Base-by-base conservation (phyloP, 1,140 invertebrate genomes). In the Zaprionus gabonicus region DNA sequence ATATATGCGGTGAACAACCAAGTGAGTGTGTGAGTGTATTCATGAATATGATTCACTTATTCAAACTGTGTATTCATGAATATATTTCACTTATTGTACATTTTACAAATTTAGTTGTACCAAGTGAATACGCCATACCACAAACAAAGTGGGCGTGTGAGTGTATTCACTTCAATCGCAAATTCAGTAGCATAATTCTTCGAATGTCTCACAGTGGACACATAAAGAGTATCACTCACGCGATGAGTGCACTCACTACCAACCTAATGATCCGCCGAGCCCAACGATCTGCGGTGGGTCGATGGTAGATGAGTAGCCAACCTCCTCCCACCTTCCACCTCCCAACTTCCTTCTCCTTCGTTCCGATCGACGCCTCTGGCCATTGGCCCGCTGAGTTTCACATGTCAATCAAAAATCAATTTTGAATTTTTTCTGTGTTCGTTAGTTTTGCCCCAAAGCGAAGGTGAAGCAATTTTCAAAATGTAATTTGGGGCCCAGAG, bases 361-460 rank as follows among this genome's bases (percentile, higher is more conserved):
- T 13, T 25, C 41, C 65, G 13, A 53, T 74, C 58, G 49, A 38
- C 41, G 51, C 84, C 78, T 62, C 20, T 62, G 83, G 81, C 78
- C 75, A 83, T 83, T 88, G 74, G 83, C 80, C 80, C 82, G 84
- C 67, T 81, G 71, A 59, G 82, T 87, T 88, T 88, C 85, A 88
- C 85, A 88, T 88, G 85, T 88, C 85, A 88, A 88, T 88, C 85
- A 88, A 88, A 88, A 90, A 90, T 90, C 72, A 76, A 76, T 78
- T 81, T 65, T 64, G 73, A 69, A 65, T 67, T 64, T 64, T 64
- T 67, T 31, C 13, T 41, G 3, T 46, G 53, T 76, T 74, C 53
- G 70, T 82, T 82, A 66, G 55, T 78, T 76, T 72, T 76, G 67
- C 60, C 64, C 63, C 57, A 66, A 75, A 66, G 67, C 62, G 69